phyloP scores from a whole-genome alignment of 2,888 invertebrate genomes.

The Diplolepis rosae region DNA sequence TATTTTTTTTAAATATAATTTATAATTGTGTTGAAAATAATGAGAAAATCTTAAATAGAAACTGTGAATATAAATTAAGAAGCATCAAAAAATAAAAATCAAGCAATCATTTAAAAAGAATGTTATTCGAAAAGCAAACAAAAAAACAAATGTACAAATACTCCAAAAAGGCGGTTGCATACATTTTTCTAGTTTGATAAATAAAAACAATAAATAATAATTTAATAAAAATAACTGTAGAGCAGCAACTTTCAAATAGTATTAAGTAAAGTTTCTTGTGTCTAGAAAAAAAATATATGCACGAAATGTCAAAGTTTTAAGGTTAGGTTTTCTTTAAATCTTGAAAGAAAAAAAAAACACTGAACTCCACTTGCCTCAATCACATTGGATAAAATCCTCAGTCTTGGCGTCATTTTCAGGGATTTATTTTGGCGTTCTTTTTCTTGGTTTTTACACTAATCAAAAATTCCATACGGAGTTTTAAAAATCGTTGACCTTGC shows the following conservation, averaged over 20 bases:
- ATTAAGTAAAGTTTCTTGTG: neutral
- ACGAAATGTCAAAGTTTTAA: neutral
- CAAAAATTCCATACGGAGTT: constrained; percentile 11
- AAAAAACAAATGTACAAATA: neutral
- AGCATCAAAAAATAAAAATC: neutral
- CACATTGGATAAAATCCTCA: constrained; percentile 83
- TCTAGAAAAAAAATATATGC: neutral
- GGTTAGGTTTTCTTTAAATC: constrained; percentile 31
- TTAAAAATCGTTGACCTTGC: neutral
- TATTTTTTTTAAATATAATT: too few relatives aligned
- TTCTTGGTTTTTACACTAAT: neutral
- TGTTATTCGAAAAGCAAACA: neutral
- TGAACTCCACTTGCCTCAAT: constrained; percentile 78
- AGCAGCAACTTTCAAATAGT: neutral
- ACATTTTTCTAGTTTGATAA: neutral
- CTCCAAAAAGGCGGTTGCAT: neutral
- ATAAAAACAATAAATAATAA: neutral
- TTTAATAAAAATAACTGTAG: neutral
- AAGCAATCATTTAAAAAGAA: neutral
- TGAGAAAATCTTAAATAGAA: neutral
- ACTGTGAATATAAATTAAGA: neutral
- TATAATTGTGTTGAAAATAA: neutral
- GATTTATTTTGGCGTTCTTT: neutral
- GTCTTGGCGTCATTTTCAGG: constrained; percentile 83
- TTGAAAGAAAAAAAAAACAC: neutral